These are phyloP conservation scores for Actinemys pallida DNA, from an alignment of 2,113 vertebrate species.

Conservation along the genomic window DNA sequence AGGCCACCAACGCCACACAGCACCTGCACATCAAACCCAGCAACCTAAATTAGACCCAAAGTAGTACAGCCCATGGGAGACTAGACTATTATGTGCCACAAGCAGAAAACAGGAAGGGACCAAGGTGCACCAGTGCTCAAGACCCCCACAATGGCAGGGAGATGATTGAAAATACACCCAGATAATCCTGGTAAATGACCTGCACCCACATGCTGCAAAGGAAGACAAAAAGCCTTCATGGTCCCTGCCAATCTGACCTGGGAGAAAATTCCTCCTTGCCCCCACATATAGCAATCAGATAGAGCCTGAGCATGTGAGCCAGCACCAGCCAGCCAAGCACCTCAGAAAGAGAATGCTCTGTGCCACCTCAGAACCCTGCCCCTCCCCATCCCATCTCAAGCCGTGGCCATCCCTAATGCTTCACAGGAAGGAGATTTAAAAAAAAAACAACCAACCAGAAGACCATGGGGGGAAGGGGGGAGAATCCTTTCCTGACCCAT, in stretches of 20 bases:
- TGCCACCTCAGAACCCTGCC: not conserved
- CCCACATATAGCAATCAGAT: not conserved
- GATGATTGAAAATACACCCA: no score
- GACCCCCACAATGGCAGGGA: not conserved
- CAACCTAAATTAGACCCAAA: not conserved
- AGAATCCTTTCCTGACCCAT: not conserved
- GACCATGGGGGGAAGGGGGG: accelerated
- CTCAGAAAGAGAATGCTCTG: not conserved
- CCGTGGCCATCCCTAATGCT: not conserved
- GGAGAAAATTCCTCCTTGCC: not conserved
- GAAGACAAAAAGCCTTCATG: not conserved
- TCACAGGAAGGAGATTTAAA: not conserved
- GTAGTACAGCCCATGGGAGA: not conserved
- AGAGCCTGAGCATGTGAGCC: not conserved
- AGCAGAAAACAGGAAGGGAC: not conserved
- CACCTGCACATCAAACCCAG: not conserved
- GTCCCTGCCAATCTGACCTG: not conserved
- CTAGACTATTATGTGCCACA: not conserved
- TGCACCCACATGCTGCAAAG: not conserved
- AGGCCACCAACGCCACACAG: not conserved
- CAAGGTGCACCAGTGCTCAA: not conserved
- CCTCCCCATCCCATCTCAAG: not conserved
- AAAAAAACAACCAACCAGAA: not conserved
- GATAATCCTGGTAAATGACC: not conserved
- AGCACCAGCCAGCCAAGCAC: not conserved